Evolutionary conservation across 2,113 vertebrate genomes (phyloP).

Genomic region (Malurus alboscapulatus): DNA sequence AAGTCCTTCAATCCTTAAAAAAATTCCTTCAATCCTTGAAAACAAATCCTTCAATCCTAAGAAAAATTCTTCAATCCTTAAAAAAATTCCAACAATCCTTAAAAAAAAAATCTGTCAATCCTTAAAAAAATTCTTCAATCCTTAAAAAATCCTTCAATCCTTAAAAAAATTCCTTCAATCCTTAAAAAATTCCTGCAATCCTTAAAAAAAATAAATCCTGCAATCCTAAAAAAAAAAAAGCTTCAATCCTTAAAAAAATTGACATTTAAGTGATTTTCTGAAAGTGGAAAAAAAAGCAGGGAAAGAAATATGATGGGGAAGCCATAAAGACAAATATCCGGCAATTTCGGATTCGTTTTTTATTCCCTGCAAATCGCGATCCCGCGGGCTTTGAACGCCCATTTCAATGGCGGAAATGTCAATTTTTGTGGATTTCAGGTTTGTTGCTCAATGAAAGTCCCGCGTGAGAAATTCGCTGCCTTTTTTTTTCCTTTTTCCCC

Average conservation of each 20-base stretch:
- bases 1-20: too few species aligned
- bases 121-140: too few species aligned
- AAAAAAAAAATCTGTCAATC: neutral
- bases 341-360: neutral
- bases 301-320: neutral
- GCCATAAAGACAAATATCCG: neutral
- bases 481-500: rapidly evolving
- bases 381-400: neutral
- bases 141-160: too few species aligned
- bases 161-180: too few species aligned
- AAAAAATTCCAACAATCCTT: neutral
- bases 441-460: neutral
- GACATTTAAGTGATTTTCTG: neutral
- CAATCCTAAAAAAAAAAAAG: neutral
- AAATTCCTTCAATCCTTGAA: too few species aligned
- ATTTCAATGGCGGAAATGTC: neutral
- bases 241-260: neutral
- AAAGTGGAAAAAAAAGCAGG: neutral
- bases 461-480: neutral
- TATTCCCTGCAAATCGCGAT: neutral
- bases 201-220: too few species aligned
- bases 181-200: too few species aligned
- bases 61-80: neutral
- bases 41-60: too few species aligned
- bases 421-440: neutral